These are phyloP conservation scores for Poecilus cupreus DNA, from an alignment of 2,888 invertebrate genomes.

Conservation along the genomic window DNA sequence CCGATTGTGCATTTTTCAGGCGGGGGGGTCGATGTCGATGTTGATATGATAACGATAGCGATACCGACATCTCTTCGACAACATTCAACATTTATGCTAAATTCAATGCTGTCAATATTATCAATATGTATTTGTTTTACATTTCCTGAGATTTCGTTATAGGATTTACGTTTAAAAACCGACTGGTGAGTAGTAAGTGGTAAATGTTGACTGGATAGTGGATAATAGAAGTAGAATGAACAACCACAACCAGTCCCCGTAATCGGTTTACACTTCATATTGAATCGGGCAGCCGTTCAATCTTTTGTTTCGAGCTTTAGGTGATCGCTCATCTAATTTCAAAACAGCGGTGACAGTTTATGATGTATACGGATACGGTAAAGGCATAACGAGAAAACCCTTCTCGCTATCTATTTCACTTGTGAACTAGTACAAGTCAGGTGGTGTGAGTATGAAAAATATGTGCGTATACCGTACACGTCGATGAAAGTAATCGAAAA, in stretches of 20 bases:
- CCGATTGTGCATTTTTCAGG: slow-evolving; percentile 49
- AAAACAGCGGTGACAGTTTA: slow-evolving; percentile 45
- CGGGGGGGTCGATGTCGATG: too few species aligned
- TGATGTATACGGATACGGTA: slow-evolving; percentile 35
- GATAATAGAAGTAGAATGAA: not conserved
- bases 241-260: slow-evolving; percentile 18
- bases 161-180: not conserved
- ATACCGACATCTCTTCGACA: too few species aligned
- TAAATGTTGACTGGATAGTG: too few species aligned
- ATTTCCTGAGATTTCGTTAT: not conserved
- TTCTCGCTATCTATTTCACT: slow-evolving; percentile 26
- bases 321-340: slow-evolving; percentile 54
- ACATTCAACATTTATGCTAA: too few species aligned
- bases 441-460: too few species aligned
- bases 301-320: slow-evolving; percentile 48
- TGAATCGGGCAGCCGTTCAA: slow-evolving; percentile 54
- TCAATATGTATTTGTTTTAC: too few species aligned
- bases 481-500: not conserved
- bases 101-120: too few species aligned
- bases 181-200: too few species aligned
- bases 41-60: too few species aligned
- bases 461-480: not conserved
- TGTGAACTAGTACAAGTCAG: not conserved
- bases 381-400: not conserved
- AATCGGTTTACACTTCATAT: slow-evolving; percentile 50